Evolutionary conservation across 2,113 vertebrate genomes (phyloP), one percentile per base, ranked within the genome.

Genomic region (Calypte anna): DNA sequence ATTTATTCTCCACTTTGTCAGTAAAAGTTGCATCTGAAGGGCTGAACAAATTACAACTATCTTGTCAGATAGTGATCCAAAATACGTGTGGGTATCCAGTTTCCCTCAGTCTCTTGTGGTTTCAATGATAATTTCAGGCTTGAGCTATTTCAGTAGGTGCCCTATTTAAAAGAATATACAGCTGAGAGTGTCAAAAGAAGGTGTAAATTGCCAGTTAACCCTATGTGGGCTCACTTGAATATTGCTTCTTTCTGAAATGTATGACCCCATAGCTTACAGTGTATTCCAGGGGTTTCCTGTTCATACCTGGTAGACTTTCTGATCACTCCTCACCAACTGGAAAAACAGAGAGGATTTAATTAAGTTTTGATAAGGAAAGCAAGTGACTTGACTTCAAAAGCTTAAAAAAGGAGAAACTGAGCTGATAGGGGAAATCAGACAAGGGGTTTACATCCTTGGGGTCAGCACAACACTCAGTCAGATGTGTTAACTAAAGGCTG

Each of bases 101-200:
- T 59, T 88, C 44, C 31, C 59, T 68, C 31, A 54, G 28, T 82
- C 74, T 76, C 76, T 88, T 2, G 5, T 63, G 85, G 55, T 38
- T 96, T 88, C 57, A 74, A 0, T 58, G 63, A 66, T 57, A 90
- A 72, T 38, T 90, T 93, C 6, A 78, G 80, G 61, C 40, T 82
- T 33, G 48, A 90, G 64, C 72, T 94, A 90, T 96, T 95, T 96
- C 61, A 83, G 80, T 86, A 74, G 48, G 48, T 93, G 80, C 28
- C 88, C 82, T 96, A 75, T 94, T 90, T 96, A 94, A 88, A 78
- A 36, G 59, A 81, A 40, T 20, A 24, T 59, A 74, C 46, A 91
- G 43, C 55, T 74, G 51, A 55, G 31, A 83, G 73, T 44, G 64
- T 53, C 76, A 73, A 94, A 78, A 81, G 64, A 80, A 73, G 54